Evolutionary conservation across 2,888 invertebrate genomes (phyloP), one percentile per base, ranked within the genome.

Genomic region (Bombyx huttoni): DNA sequence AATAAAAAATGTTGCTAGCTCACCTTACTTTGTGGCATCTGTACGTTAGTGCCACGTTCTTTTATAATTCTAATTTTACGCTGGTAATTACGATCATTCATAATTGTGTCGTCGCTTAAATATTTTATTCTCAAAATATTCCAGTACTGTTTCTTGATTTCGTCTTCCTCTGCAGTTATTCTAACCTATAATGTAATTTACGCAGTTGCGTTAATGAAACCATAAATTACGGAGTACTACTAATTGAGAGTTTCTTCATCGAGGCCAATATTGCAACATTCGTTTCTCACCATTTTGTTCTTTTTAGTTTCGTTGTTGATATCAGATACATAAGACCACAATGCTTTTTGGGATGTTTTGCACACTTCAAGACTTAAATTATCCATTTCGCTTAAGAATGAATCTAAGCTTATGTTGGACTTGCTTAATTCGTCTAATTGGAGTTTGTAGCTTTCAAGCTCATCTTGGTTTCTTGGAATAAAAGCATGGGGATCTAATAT

Each of bases 11-110:
- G 47, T 53, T 24, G 13, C 13, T 49, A 48, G 50, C 58, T 57
- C 70, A 85, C 87, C 73, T 86, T 85, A 64, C 82, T 87, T 61
- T 85, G 79, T 13, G 85, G 83, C 82, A 84, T 85, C 58, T 85
- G 83, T 7, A 87, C 83, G 57, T 84, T 88, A 1, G 78, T 83
- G 0, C 84, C 86, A 51, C 85, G 70, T 65, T 86, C 83, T 58
- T 78, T 83, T 52, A 88, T 84, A 34, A 87, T 81, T 57, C 81
- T 68, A 48, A 87, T 63, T 62, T 85, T 86, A 58, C 86, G 74
- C 48, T 62, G 68, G 34, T 81, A 58, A 53, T 69, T 73, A 7
- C 72, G 59, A 52, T 83, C 75, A 47, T 68, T 68, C 35, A 60
- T 53, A n/a, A 63, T 46, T 49, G 63, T 57, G 33, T 60, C 61